Evolutionary conservation across 2,888 invertebrate species (phyloP).

Genomic region (Luperina testacea): DNA sequence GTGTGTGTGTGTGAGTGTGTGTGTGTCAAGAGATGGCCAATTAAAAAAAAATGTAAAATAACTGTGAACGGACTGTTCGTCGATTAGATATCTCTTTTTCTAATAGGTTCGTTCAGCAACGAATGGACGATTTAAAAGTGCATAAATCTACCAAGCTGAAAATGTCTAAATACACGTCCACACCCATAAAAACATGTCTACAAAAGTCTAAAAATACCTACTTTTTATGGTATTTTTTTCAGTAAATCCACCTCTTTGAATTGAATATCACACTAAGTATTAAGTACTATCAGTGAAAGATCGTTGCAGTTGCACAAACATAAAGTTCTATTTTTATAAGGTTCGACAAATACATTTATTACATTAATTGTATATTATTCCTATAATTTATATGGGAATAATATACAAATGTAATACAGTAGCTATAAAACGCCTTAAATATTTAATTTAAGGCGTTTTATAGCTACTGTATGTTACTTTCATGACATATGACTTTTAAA

Average conservation of each 20-base stretch:
- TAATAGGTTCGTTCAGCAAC: neutral
- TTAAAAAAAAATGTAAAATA: too few species aligned
- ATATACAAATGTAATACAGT: too few species aligned
- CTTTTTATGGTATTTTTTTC: slow-evolving; percentile 4
- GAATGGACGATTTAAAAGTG: neutral
- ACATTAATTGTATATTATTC: neutral
- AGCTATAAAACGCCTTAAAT: too few species aligned
- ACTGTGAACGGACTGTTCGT: too few species aligned
- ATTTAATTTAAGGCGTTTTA: slow-evolving; percentile 10
- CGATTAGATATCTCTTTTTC: neutral
- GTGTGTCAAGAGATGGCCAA: too few species aligned
- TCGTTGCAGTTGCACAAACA: slow-evolving; percentile 1
- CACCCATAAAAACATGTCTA: neutral
- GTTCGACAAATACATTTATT: slow-evolving; percentile 14
- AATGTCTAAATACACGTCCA: neutral
- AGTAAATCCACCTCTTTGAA: neutral
- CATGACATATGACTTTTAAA: slow-evolving; percentile 12
- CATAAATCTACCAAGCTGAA: neutral
- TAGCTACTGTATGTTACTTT: neutral
- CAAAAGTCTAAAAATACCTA: slow-evolving; percentile 7
- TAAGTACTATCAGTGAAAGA: neutral
- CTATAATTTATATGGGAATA: too few species aligned
- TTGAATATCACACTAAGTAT: neutral
- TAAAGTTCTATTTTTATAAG: slow-evolving; percentile 22
- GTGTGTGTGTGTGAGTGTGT: too few species aligned